phyloP scores from a whole-genome alignment of 1,140 invertebrate genomes.

The Conopomorpha cramerella region DNA sequence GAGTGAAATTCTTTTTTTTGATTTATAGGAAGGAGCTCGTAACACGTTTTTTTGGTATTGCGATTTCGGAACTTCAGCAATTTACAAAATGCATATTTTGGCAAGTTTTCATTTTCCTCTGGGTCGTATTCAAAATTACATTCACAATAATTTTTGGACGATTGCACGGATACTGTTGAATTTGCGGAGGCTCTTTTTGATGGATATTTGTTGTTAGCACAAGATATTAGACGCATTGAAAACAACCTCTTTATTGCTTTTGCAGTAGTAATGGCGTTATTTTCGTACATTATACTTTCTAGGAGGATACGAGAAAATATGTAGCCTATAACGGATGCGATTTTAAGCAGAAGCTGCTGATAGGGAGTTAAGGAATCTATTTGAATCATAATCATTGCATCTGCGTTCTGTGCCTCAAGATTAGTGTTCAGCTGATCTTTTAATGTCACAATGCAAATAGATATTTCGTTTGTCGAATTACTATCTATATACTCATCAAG shows the following conservation, averaged over 20 bases:
- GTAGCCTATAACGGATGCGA: constrained; percentile 55
- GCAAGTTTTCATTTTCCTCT: constrained; percentile 24
- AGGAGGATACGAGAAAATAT: constrained; percentile 49
- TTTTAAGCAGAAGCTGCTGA: constrained; percentile 58
- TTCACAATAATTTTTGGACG: too few species aligned
- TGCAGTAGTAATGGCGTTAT: constrained; percentile 33
- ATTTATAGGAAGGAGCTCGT: constrained; percentile 53
- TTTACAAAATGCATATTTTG: constrained; percentile 59
- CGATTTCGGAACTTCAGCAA: constrained; percentile 52
- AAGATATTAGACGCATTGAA: constrained; percentile 31
- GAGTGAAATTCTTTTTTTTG: constrained; percentile 60
- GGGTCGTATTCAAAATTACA: constrained; percentile 43
- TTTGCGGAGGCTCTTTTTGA: constrained; percentile 12
- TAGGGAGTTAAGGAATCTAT: constrained; percentile 57
- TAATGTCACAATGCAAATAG: constrained; percentile 29
- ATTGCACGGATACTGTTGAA: too few species aligned
- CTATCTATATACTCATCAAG: constrained; percentile 24
- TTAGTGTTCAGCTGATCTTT: constrained; percentile 35
- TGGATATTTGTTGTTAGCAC: constrained; percentile 27
- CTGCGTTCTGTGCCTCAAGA: constrained; percentile 39
- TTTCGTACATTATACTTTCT: constrained; percentile 54
- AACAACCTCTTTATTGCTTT: constrained; percentile 48
- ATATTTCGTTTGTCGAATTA: constrained; percentile 19
- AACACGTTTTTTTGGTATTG: constrained; percentile 46
- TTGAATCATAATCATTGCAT: constrained; percentile 55